A percentile compares a stretch with the other conserved stretches of the same genome.
These are phyloP conservation scores for Hafferia zeledoni DNA, from an alignment of 2,797 vertebrate species.

Conservation along the genomic window DNA sequence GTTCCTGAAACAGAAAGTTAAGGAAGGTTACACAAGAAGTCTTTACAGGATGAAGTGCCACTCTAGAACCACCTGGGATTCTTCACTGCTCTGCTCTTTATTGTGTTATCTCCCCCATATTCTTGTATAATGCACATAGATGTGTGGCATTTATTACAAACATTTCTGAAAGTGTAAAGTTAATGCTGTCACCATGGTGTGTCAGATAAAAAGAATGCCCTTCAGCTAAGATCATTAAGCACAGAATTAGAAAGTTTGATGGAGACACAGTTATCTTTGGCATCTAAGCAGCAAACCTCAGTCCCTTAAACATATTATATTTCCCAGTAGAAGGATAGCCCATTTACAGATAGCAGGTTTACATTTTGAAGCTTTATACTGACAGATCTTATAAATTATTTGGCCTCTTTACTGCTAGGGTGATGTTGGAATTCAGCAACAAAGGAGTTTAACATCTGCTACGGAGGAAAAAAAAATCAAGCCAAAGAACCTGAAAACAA, in stretches of 20 bases:
- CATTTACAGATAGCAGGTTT: background rate
- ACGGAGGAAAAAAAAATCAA: background rate
- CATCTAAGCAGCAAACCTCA: background rate
- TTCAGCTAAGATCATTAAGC: background rate
- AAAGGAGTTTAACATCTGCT: background rate
- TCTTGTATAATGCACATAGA: background rate
- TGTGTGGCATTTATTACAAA: background rate
- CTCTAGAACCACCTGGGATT: background rate
- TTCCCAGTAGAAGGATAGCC: background rate
- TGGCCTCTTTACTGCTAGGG: background rate
- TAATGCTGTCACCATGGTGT: background rate
- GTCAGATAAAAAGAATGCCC: background rate
- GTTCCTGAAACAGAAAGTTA: constrained; percentile 84
- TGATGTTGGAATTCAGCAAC: background rate
- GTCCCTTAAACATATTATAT: background rate
- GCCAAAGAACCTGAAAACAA: background rate
- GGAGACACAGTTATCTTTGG: background rate
- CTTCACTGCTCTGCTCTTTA: background rate
- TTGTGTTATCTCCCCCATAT: background rate
- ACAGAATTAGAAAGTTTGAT: background rate
- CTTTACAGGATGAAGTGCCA: background rate
- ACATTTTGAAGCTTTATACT: background rate
- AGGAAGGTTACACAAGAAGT: background rate
- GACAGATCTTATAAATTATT: background rate
- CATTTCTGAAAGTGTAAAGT: background rate